phyloP scores from a whole-genome alignment of 2,113 vertebrate genomes.

The Albula goreensis region DNA sequence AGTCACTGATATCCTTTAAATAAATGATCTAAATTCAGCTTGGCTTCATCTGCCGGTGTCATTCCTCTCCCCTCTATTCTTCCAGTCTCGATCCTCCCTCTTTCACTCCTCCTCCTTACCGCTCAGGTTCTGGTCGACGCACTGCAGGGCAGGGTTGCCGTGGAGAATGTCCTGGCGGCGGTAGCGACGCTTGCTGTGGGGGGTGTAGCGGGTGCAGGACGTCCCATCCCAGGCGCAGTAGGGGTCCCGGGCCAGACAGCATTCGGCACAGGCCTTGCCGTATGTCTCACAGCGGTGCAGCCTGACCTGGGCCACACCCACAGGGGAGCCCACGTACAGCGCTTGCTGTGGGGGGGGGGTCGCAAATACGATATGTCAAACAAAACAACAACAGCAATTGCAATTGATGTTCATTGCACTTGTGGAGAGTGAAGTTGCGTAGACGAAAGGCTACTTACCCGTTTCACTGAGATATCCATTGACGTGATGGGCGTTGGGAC shows the following conservation, averaged over 20 bases:
- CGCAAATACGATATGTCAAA: neutral
- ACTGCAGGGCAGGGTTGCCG: slow-evolving; percentile 82
- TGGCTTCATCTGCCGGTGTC: neutral
- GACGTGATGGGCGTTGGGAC: slow-evolving; percentile 81
- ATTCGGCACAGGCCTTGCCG: slow-evolving; percentile 86
- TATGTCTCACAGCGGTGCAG: slow-evolving; percentile 88
- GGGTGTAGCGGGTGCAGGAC: slow-evolving; percentile 73
- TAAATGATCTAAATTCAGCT: neutral
- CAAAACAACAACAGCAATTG: neutral
- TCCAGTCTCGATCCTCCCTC: neutral
- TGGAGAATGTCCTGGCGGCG: slow-evolving; percentile 82
- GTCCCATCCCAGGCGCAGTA: slow-evolving; percentile 90
- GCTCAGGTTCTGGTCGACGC: slow-evolving; percentile 80
- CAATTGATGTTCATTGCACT: neutral
- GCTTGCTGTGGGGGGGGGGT: slow-evolving; percentile 73
- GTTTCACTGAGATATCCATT: slow-evolving; percentile 92
- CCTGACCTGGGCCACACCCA: slow-evolving; percentile 79
- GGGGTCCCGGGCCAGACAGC: slow-evolving; percentile 91
- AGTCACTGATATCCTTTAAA: neutral
- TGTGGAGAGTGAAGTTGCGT: neutral
- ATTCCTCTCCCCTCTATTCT: neutral
- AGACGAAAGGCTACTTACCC: slow-evolving; percentile 66
- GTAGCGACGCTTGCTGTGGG: slow-evolving; percentile 74
- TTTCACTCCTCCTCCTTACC: slow-evolving; percentile 65
- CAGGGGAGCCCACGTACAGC: slow-evolving; percentile 79